These are phyloP conservation scores for Psococerastis gibbosa DNA, from an alignment of 2,888 invertebrate genomes.

Conservation along the genomic window DNA sequence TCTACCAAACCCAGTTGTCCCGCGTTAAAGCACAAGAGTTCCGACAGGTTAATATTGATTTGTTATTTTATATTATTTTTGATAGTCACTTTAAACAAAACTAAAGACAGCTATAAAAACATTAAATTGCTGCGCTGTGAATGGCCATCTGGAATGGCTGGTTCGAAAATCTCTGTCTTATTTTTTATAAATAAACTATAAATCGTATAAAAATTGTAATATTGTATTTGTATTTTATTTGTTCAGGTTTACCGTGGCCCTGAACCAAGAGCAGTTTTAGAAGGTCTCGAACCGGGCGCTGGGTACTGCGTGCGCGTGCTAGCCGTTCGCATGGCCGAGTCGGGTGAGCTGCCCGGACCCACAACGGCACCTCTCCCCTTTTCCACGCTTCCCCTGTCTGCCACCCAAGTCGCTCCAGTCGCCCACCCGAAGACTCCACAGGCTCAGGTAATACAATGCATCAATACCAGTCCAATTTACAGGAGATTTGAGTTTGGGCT, in stretches of 20 bases:
- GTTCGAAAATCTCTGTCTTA: background rate
- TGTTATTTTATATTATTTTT: too few relatives aligned
- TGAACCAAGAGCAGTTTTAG: slow-evolving; percentile 39
- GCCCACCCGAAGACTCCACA: slow-evolving; percentile 12
- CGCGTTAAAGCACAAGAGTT: slow-evolving; percentile 39
- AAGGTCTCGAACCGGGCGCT: slow-evolving; percentile 50
- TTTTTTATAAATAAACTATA: background rate
- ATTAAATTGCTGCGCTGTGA: too few relatives aligned
- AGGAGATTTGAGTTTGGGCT: too few relatives aligned
- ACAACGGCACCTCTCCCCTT: slow-evolving; percentile 46
- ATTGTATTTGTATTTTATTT: slow-evolving; percentile 9
- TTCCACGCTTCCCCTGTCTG: slow-evolving; percentile 27
- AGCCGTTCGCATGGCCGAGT: slow-evolving; percentile 44
- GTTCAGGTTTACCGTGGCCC: slow-evolving; percentile 45
- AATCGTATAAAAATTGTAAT: background rate
- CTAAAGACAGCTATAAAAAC: too few relatives aligned
- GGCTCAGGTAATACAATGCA: slow-evolving; percentile 10
- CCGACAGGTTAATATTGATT: too few relatives aligned
- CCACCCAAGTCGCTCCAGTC: slow-evolving; percentile 24
- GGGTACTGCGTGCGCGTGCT: slow-evolving; percentile 64
- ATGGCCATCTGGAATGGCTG: background rate
- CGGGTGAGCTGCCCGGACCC: slow-evolving; percentile 43
- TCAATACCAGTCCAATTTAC: too few relatives aligned
- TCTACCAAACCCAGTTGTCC: slow-evolving; percentile 54
- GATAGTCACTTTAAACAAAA: too few relatives aligned